phyloP scores from a whole-genome alignment of 2,113 vertebrate genomes.

The Heterotis niloticus region DNA sequence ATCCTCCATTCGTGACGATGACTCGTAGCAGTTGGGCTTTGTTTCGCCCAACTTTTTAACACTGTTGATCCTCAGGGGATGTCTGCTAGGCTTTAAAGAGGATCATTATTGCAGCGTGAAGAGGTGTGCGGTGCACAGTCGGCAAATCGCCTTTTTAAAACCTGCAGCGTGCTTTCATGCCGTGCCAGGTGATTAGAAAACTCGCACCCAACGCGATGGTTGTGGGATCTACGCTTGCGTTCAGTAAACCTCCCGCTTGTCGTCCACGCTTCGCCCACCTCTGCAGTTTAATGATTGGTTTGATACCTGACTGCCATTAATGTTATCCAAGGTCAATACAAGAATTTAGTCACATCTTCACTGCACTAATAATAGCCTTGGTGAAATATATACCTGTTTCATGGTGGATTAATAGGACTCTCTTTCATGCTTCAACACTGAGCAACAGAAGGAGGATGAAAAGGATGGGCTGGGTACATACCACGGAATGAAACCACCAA shows the following conservation, averaged over 20 bases:
- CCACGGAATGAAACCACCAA: too few species aligned
- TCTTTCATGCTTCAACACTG: too few species aligned
- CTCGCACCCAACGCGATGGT: neutral
- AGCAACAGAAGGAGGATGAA: too few species aligned
- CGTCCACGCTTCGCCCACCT: neutral
- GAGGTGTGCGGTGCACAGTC: conserved; percentile 1
- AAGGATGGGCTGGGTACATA: too few species aligned
- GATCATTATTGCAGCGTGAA: neutral
- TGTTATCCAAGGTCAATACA: too few species aligned
- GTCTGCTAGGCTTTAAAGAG: neutral
- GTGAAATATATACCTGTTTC: too few species aligned
- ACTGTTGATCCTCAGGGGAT: neutral
- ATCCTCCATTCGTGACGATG: neutral
- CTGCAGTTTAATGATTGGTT: too few species aligned
- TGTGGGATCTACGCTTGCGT: neutral
- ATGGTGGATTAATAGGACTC: too few species aligned
- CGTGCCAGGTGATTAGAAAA: neutral
- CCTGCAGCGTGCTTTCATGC: neutral
- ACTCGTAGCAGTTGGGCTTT: too few species aligned
- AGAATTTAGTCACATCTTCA: too few species aligned
- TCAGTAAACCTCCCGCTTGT: neutral
- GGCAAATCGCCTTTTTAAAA: conserved; percentile 7
- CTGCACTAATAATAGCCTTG: too few species aligned
- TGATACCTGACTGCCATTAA: too few species aligned
- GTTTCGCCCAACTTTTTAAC: neutral